Base-by-base conservation (phyloP, 2,113 vertebrate species). In the Coracopsis vasa region DNA sequence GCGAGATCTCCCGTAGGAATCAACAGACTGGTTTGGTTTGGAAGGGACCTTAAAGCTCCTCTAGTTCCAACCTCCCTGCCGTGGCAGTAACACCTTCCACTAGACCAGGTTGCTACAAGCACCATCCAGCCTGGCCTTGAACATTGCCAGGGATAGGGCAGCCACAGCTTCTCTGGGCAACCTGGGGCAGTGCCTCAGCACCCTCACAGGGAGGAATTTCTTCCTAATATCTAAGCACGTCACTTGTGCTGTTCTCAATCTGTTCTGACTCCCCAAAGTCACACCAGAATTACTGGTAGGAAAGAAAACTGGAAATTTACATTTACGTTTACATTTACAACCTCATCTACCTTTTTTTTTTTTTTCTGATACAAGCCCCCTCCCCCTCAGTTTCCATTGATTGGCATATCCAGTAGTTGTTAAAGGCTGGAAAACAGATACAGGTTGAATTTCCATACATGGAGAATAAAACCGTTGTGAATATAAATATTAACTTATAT, bases 371-470 rank as follows among this genome's bases (percentile, higher is more conserved):
- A 9, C 0, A 15, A 9, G 41, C 13, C 13, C 20, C 9, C 13
- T 21, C 33, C 0, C 0, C 6, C 13, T 48, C 3, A 0, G 4
- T 54, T 72, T 61, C 33, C 45, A 1, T 39, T 61, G 4, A 13
- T 16, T n/a, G 51, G 17, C 35, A 44, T 41, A 44, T 61, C 17
- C 31, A 33, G 4, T 77, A 77, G 13, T 54, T 11, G 17, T 37
- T 75, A n/a, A 70, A 53, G 39, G 25, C 35, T 65, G n/a, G 2
- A 14, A 56, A 71, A 37, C 17, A 24, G 7, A 10, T 45, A 33
- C 20, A 62, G 64, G 14, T 41, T 77, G 51, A 45, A 54, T 24
- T 13, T 80, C 19, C 23, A 33, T 75, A n/a, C 9, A 17, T 13
- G 7, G 20, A 86, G 18, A 56, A 65, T 37, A 2, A 74, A 65